phyloP scores from a whole-genome alignment of 2,113 vertebrate species.

The Ahaetulla prasina region DNA sequence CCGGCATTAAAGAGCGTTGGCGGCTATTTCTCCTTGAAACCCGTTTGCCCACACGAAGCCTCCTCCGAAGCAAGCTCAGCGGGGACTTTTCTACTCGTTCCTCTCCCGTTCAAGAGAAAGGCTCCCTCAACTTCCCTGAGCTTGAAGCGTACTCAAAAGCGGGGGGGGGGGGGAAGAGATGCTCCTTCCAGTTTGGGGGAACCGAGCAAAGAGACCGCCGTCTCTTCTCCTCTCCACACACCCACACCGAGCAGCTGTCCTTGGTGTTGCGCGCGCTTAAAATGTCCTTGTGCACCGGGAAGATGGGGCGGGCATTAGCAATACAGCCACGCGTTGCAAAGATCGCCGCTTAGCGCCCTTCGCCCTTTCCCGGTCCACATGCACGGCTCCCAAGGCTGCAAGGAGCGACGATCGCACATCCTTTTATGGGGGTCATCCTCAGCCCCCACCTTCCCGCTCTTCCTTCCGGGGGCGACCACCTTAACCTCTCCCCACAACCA shows the following conservation, averaged over 20 bases:
- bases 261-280: not conserved
- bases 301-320: not conserved
- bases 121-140: not conserved
- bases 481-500: accelerated
- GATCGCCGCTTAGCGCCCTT: not conserved
- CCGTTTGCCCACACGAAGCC: not conserved
- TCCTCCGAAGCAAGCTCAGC: not conserved
- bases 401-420: not conserved
- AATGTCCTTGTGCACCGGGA: not conserved
- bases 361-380: not conserved
- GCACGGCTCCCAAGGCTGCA: not conserved
- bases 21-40: not conserved
- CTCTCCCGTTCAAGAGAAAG: not conserved
- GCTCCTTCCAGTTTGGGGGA: not conserved
- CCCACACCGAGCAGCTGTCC: not conserved
- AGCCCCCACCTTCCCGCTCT: not conserved
- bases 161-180: no score
- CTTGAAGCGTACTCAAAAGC: no score
- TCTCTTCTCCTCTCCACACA: not conserved
- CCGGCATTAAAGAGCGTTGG: not conserved
- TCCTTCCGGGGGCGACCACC: not conserved
- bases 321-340: not conserved
- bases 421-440: not conserved
- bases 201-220: not conserved
- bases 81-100: no score